Evolutionary conservation across 2,113 vertebrate species (phyloP), one percentile per base, ranked within the genome.

Genomic region (Platysteira castanea): DNA sequence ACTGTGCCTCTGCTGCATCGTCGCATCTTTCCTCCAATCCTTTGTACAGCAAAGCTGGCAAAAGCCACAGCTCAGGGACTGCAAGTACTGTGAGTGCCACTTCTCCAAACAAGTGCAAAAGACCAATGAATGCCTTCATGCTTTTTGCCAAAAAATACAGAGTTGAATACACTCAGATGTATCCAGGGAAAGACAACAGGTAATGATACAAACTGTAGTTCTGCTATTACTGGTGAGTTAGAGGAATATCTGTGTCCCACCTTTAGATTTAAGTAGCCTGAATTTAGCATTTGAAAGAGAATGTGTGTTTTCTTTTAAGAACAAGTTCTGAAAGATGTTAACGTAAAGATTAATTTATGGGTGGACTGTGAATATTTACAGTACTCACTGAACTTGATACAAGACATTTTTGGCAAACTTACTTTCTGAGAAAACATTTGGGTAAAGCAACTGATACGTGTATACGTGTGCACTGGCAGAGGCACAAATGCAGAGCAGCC

Each of bases 61-160:
- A 98, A 97, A 98, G 97, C 97, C 98, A 99, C 94, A 98, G 98
- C 98, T 99, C 99, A 99, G 99, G 98, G 98, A 99, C 98, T 97
- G 96, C 98, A 95, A 98, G 94, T 94, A 97, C 97, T 97, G 98
- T 98, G 98, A 98, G 97, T 97, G 98, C 98, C 98, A 98, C 98
- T 64, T 99, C 99, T 96, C 98, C 98, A 96, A 99, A 98, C 94
- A 99, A 99, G 98, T 99, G 99, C 99, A 99, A 99, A 98, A 99
- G 99, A 98, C 99, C 99, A 98, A 99, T 99, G 99, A 99, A 99
- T 97, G 99, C 99, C 98, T 99, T 99, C 98, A 99, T 99, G 99
- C 99, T 99, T 93, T 99, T 99, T 93, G 99, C 99, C 98, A 99
- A 99, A 99, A 99, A 99, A 94, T 99, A 99, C 98, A 98, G 99